Percentiles rank a stretch among this genome's conserved stretches.
phyloP scores from a whole-genome alignment of 2,888 invertebrate species.

The Dryocosmus kuriphilus region DNA sequence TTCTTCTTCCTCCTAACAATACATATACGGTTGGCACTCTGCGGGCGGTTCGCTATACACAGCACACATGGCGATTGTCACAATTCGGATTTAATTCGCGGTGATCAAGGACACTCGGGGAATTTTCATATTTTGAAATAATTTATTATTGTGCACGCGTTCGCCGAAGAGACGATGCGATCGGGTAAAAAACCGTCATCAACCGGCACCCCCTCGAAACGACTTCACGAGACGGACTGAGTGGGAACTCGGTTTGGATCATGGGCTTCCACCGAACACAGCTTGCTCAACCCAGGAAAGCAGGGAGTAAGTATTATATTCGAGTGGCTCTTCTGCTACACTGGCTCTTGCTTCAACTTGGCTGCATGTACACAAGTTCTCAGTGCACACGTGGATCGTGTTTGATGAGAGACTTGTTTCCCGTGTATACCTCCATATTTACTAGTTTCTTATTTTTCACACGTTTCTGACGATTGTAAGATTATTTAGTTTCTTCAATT shows the following conservation, averaged over 20 bases:
- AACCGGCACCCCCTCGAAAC: no score
- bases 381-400: conserved; percentile 8
- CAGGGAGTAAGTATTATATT: background rate
- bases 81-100: background rate
- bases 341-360: no score
- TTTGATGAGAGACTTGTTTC: conserved; percentile 10
- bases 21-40: conserved; percentile 8
- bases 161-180: background rate
- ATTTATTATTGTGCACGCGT: background rate
- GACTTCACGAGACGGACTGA: background rate
- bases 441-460: background rate
- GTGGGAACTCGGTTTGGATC: background rate
- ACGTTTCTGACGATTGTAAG: background rate
- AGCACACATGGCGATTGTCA: conserved; percentile 3
- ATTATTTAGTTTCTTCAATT: background rate
- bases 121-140: conserved; percentile 1
- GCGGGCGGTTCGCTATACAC: background rate
- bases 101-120: background rate
- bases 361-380: no score
- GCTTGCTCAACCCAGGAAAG: background rate
- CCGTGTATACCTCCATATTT: background rate
- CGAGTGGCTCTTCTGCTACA: background rate
- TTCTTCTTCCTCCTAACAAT: conserved; percentile 6
- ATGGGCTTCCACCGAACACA: background rate
- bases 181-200: background rate